Conservation (phyloP, 2,797 vertebrate genomes). For the Lithobates pipiens region DNA sequence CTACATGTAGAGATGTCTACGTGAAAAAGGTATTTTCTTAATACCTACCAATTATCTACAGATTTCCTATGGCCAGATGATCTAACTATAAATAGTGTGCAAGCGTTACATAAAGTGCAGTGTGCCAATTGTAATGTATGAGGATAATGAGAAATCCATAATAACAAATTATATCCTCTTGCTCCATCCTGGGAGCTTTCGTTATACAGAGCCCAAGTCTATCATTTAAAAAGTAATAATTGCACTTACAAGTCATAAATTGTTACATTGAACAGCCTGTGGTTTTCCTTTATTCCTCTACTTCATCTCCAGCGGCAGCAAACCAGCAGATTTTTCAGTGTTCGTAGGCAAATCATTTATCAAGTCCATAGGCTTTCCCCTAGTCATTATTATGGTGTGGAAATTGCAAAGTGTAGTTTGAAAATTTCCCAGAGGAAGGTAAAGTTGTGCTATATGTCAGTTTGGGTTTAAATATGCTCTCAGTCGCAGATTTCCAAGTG, state of each 20-base stretch:
- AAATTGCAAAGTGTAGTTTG: conserved; percentile 34
- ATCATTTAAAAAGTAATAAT: conserved; percentile 37
- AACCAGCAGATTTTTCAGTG: conserved; percentile 20
- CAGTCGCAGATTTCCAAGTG: conserved; percentile 26
- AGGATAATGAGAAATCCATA: conserved; percentile 30
- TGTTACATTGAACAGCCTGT: conserved; percentile 26
- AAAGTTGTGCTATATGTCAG: conserved; percentile 42
- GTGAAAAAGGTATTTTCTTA: conserved; percentile 5
- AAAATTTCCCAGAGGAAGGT: conserved; percentile 47
- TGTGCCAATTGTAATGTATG: conserved; percentile 19
- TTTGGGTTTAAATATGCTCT: conserved; percentile 35
- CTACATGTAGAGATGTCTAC: neutral
- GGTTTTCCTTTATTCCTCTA: conserved; percentile 27
- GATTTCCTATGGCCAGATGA: conserved; percentile 25
- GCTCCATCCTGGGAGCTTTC: conserved; percentile 1
- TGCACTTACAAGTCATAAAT: conserved; percentile 17
- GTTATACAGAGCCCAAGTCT: neutral
- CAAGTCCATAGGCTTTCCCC: conserved; percentile 28
- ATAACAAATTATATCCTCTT: conserved; percentile 13
- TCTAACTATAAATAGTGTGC: conserved; percentile 31
- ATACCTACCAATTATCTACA: conserved; percentile 21
- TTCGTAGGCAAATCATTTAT: conserved; percentile 44
- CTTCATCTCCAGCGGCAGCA: conserved; percentile 23
- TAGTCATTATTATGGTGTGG: conserved; percentile 35
- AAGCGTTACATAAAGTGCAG: conserved; percentile 23